Percentiles rank a stretch among this genome's conserved stretches.
Conservation (phyloP, 2,888 invertebrate species). For the Tromatobia lineatoria region DNA sequence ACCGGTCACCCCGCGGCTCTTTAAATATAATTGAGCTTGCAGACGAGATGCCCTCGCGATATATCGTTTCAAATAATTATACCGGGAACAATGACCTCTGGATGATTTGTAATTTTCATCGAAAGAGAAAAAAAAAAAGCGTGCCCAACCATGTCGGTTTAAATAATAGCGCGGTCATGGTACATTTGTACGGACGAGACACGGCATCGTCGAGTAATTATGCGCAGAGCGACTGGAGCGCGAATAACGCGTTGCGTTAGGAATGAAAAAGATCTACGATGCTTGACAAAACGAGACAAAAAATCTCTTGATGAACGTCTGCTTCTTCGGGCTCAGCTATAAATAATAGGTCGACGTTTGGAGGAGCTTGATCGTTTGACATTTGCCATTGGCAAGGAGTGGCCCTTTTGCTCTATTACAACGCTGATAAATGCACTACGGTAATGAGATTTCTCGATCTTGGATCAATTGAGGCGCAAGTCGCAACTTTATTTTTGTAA, state of each 20-base stretch:
- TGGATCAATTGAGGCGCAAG: neutral
- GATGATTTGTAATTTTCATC: neutral
- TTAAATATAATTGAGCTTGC: conserved; percentile 67
- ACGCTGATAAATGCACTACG: neutral
- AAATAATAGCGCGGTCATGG: conserved; percentile 14
- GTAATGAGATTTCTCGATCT: neutral
- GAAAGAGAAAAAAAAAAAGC: conserved; percentile 29
- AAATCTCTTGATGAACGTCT: conserved; percentile 75
- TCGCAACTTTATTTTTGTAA: too few species aligned
- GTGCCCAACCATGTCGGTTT: neutral
- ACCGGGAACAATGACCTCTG: conserved; percentile 30
- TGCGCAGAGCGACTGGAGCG: conserved; percentile 59
- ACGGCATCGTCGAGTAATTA: conserved; percentile 64
- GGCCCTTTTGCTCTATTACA: conserved; percentile 30
- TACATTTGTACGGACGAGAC: conserved; percentile 48
- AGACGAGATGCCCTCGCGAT: conserved; percentile 55
- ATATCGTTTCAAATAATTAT: conserved; percentile 36
- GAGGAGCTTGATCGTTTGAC: conserved; percentile 79
- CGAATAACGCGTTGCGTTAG: conserved; percentile 57
- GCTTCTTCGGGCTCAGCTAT: conserved; percentile 74
- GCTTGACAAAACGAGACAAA: conserved; percentile 56
- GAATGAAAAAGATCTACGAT: conserved; percentile 59
- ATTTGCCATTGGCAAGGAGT: conserved; percentile 73
- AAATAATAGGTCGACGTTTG: conserved; percentile 81
- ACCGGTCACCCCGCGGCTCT: conserved; percentile 47